Percentiles rank a stretch among this genome's conserved stretches.
phyloP scores from a whole-genome alignment of 1,140 invertebrate genomes.

The Nasonia vitripennis region DNA sequence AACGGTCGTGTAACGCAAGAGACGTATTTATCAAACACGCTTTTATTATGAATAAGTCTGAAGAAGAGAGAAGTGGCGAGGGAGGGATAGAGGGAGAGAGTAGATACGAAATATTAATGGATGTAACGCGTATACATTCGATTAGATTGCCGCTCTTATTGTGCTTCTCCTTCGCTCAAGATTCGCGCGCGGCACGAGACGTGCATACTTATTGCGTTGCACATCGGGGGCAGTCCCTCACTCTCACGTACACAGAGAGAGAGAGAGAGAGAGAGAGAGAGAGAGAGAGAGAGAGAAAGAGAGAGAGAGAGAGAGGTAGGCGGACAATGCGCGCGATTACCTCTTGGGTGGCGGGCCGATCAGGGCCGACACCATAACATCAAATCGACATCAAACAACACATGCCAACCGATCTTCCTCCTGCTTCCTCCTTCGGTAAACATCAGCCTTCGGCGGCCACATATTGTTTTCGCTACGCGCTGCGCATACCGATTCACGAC shows the following conservation, averaged over 20 bases:
- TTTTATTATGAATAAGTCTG: constrained; percentile 44
- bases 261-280: not conserved
- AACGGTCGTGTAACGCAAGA: constrained; percentile 24
- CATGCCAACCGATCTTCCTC: constrained; percentile 61
- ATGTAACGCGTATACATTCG: constrained; percentile 46
- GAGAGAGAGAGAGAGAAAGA: no score
- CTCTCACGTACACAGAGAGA: not conserved
- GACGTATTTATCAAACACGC: constrained; percentile 45
- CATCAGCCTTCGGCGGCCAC: constrained; percentile 51
- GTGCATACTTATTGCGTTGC: constrained; percentile 14
- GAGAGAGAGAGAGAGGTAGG: not conserved
- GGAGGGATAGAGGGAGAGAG: not conserved
- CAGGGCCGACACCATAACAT: constrained; percentile 64
- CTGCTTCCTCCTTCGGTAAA: constrained; percentile 58
- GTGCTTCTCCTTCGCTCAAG: not conserved
- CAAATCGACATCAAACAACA: constrained; percentile 65
- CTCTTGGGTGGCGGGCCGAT: constrained; percentile 58
- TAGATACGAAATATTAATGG: constrained; percentile 46
- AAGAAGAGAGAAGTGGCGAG: not conserved
- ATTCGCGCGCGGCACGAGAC: not conserved
- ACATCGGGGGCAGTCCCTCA: constrained; percentile 15
- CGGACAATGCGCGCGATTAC: constrained; percentile 19
- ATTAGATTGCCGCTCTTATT: constrained; percentile 28
- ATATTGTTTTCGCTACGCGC: constrained; percentile 60
- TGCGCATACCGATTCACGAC: constrained; percentile 51